A percentile compares a stretch with the other conserved stretches of the same genome.
Evolutionary conservation across 2,797 vertebrate species (phyloP).

Genomic region (Helarctos malayanus): DNA sequence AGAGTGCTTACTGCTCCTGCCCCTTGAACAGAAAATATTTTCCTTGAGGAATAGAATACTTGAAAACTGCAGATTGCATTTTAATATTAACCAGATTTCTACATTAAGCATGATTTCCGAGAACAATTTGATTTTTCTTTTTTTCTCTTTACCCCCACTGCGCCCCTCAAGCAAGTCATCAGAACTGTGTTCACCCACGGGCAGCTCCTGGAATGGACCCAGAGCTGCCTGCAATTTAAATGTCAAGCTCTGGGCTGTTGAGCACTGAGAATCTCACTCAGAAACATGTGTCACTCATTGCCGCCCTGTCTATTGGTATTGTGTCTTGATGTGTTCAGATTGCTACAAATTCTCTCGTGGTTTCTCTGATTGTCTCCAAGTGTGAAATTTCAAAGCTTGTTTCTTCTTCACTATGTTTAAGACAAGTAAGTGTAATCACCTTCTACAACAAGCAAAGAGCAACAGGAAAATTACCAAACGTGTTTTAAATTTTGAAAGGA

Average conservation of each 20-base stretch:
- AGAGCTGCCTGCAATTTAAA: constrained; percentile 87
- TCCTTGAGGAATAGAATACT: constrained; percentile 90
- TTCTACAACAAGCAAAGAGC: constrained; percentile 49
- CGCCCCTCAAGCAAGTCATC: constrained; percentile 84
- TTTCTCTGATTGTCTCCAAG: constrained; percentile 64
- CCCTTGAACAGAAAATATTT: constrained; percentile 90
- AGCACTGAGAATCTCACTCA: constrained; percentile 51
- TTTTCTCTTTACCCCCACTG: constrained; percentile 49
- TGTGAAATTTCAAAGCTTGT: constrained; percentile 66
- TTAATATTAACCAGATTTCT: constrained; percentile 92
- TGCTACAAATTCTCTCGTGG: constrained; percentile 64
- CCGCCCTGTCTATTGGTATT: constrained; percentile 63
- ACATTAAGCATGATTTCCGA: constrained; percentile 92
- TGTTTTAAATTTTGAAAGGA: constrained; percentile 74
- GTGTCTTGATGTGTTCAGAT: constrained; percentile 6
- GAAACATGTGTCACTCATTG: constrained; percentile 80
- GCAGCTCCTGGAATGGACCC: constrained; percentile 88
- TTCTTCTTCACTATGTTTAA: neutral
- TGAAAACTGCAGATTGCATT: constrained; percentile 90
- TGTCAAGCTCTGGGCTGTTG: constrained; percentile 77
- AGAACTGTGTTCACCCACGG: constrained; percentile 79
- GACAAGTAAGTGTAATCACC: constrained; percentile 24
- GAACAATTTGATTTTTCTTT: constrained; percentile 91
- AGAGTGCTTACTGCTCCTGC: constrained; percentile 85
- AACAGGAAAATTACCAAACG: constrained; percentile 58